Evolutionary conservation across 2,113 vertebrate species (phyloP), one percentile per base, ranked within the genome.

Genomic region (Piprites chloris): DNA sequence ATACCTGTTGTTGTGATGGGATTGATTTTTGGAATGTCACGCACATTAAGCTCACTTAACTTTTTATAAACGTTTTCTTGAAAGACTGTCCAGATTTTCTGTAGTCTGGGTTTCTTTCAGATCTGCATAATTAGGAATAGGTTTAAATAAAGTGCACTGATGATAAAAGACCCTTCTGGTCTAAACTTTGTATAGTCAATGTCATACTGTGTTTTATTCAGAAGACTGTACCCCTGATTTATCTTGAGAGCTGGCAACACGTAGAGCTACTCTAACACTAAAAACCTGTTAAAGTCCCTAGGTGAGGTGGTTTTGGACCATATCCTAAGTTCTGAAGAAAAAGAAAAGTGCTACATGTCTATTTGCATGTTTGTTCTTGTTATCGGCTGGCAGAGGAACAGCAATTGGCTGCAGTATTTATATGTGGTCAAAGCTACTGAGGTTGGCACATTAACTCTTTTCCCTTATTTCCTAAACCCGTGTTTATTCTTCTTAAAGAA

Each of bases 1-100:
- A 85, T 93, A 97, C 95, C 97, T 97, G 72, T 91, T 96, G 42
- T 80, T 93, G 76, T 72, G 95, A 69, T 94, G 88, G 89, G 77
- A 74, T 88, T 96, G 97, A 73, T 53, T 94, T 93, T 88, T 92
- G 91, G 90, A 91, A 94, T 75, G 66, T 94, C 96, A 90, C 7
- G 17, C 89, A 93, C 39, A 44, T 96, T 95, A 86, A 90, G 72
- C 63, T 95, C 50, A 82, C 77, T 84, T 89, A 71, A 53, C 69
- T 85, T 92, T 61, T 96, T 89, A 77, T 77, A 90, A 87, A 83
- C 0, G 10, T 42, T 97, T 93, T 62, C 91, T 80, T 88, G 73
- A 95, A 80, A 94, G 58, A 37, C 55, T 78, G 33, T 93, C 56
- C 53, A 85, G 63, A 35, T 74, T 92, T 94, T 75, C 66, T 77